Base-by-base conservation (phyloP, 2,888 invertebrate genomes). In the Orthosia gracilis region DNA sequence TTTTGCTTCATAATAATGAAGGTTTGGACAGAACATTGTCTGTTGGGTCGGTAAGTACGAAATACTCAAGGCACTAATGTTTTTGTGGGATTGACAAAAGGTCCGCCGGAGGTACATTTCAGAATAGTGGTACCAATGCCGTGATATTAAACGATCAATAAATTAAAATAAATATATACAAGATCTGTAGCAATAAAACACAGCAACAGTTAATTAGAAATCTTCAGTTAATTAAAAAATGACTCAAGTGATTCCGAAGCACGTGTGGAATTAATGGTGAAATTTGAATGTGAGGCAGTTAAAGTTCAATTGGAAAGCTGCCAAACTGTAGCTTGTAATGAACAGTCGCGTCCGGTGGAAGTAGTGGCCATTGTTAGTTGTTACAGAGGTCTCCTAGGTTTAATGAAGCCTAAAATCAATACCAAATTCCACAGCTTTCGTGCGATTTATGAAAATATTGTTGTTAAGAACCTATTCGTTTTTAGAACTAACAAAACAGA, bases 271-370 rank as follows among this genome's bases (percentile, higher is more conserved):
- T 63, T 54, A 63, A 63, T 62, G 61, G 63, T 49, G 58, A 58
- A 63, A n/a, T 17, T 17, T n/a, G n/a, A 61, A 26, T 63, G 57
- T 54, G 50, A 26, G n/a, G 57, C 65, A 65, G 61, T 76, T 76
- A 69, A 45, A 65, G 69, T 82, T 66, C 54, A 50, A 50, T 83
- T 83, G 83, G 79, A 55, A 67, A 54, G 5, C 70, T 45, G 62
- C 79, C 83, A 83, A 78, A 83, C 17, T 26, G 58, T 12, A 23
- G 63, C 45, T 47, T 54, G 62, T 76, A 76, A 63, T 63, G 57
- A 76, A 74, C 76, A 66, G 47, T 47, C 23, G 15, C 26, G 65
- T 54, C 57, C 21, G 23, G 47, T 62, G 12, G 47, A 12, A 61
- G n/a, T 21, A n/a, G 61, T 12, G 61, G n/a, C 21, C 52, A 58